Conservation (phyloP, 1,140 invertebrate species). For the Yoshiicerus persimilis region DNA sequence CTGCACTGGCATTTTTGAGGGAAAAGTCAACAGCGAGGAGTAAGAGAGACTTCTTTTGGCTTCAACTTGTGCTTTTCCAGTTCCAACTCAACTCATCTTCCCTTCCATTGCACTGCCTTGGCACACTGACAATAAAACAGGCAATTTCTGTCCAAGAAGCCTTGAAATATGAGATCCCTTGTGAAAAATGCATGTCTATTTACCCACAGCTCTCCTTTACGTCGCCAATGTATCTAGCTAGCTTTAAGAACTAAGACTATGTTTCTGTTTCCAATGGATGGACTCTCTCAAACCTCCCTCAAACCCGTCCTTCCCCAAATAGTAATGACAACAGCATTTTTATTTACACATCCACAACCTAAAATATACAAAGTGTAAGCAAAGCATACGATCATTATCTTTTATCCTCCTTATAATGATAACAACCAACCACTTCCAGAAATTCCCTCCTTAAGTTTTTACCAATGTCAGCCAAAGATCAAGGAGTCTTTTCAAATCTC, state of each 20-base stretch:
- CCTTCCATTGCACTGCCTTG: neutral
- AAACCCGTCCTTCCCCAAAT: neutral
- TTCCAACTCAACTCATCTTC: neutral
- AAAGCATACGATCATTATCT: neutral
- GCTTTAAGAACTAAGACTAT: neutral
- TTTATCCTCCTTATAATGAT: neutral
- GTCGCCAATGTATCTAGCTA: neutral
- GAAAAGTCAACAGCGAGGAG: neutral
- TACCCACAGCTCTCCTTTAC: neutral
- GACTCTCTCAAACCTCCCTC: neutral
- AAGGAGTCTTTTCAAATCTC: neutral
- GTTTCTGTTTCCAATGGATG: neutral
- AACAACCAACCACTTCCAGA: neutral
- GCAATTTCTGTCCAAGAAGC: constrained; percentile 6
- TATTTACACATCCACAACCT: neutral
- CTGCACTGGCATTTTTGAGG: neutral
- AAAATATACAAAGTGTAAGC: neutral
- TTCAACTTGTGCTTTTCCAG: neutral
- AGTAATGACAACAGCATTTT: neutral
- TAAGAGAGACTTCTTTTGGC: neutral
- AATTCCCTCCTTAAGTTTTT: neutral
- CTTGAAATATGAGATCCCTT: constrained; percentile 17
- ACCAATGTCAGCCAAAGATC: neutral
- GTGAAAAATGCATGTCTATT: neutral
- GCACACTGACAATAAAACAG: constrained; percentile 11